A percentile compares a stretch with the other conserved stretches of the same genome.
These are phyloP conservation scores for Danionella cerebrum DNA, from an alignment of 2,113 vertebrate genomes.

Conservation along the genomic window DNA sequence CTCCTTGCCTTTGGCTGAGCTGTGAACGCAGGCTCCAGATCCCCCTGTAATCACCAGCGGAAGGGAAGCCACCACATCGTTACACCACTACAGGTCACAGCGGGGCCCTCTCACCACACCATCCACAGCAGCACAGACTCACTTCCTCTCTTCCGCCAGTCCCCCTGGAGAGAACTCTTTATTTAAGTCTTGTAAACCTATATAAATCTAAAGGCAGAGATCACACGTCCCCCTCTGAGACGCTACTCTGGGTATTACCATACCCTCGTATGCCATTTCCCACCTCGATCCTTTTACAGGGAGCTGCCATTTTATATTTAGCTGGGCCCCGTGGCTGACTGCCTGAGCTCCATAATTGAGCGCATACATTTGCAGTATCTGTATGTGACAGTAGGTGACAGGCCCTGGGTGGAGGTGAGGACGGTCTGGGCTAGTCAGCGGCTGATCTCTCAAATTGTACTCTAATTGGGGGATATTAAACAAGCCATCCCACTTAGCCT, in stretches of 20 bases:
- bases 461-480: slow-evolving; percentile 70
- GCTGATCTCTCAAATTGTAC: slow-evolving; percentile 58
- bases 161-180: slow-evolving; percentile 37
- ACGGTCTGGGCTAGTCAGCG: slow-evolving; percentile 48
- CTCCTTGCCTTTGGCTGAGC: slow-evolving; percentile 52
- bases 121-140: slow-evolving; percentile 2
- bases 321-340: slow-evolving; percentile 28
- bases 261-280: slow-evolving; percentile 32
- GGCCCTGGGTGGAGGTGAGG: slow-evolving; percentile 46
- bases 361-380: slow-evolving; percentile 44
- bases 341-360: slow-evolving; percentile 48
- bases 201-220: slow-evolving; percentile 43
- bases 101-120: slow-evolving; percentile 21
- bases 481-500: slow-evolving; percentile 63
- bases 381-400: slow-evolving; percentile 55
- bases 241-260: slow-evolving; percentile 43
- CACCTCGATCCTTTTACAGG: slow-evolving; percentile 26
- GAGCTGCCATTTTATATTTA: slow-evolving; percentile 59
- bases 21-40: slow-evolving; percentile 54
- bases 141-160: not conserved
- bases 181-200: slow-evolving; percentile 39
- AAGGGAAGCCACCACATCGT: slow-evolving; percentile 38
- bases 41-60: slow-evolving; percentile 50
- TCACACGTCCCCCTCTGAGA: slow-evolving; percentile 20
- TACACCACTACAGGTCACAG: slow-evolving; percentile 41